Base-by-base conservation (phyloP, 2,797 vertebrate species). In the Dryobates pubescens region DNA sequence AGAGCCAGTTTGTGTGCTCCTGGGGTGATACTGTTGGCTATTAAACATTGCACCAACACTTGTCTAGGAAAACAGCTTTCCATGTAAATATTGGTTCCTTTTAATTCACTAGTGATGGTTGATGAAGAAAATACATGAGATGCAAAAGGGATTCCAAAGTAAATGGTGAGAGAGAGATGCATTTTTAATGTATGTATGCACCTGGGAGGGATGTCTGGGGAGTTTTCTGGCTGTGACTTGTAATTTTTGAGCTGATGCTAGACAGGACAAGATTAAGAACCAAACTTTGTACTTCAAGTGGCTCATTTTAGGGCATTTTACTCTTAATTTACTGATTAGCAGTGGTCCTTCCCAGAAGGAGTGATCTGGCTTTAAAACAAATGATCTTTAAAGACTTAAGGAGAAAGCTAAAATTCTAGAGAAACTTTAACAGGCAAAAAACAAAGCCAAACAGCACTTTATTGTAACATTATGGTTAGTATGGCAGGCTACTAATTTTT, bases 51-150 rank as follows among this genome's bases (percentile, higher is more conserved):
- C 88, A 75, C 77, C 89, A 19, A 53, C 75, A 26, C 80, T 86
- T 93, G 96, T 96, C 90, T 96, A 95, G 95, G 95, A 95, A 94
- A 96, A 94, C 57, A 95, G 92, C 93, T 97, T 95, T 90, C 86
- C n/a, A 1, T 86, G 77, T 95, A 94, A 95, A 86, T 92, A 77
- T 82, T 73, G 88, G 89, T 97, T 56, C 92, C 90, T 92, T 94
- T 70, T 56, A 88, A 82, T 86, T 88, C 78, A 86, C 5, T 53
- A 74, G 89, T 30, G 56, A 32, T 88, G 83, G 41, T 2, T 82
- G 79, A 38, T 38, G 70, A 81, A 73, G 80, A 88, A 70, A 38
- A 54, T 7, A 13, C 24, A 8, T 6, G 70, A 89, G 53, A 24
- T 91, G 49, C 64, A 34, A 10, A 69, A 91, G 63, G 45, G 29